Evolutionary conservation across 1,140 invertebrate species (phyloP).

Genomic region (Rhynchophorus ferrugineus): DNA sequence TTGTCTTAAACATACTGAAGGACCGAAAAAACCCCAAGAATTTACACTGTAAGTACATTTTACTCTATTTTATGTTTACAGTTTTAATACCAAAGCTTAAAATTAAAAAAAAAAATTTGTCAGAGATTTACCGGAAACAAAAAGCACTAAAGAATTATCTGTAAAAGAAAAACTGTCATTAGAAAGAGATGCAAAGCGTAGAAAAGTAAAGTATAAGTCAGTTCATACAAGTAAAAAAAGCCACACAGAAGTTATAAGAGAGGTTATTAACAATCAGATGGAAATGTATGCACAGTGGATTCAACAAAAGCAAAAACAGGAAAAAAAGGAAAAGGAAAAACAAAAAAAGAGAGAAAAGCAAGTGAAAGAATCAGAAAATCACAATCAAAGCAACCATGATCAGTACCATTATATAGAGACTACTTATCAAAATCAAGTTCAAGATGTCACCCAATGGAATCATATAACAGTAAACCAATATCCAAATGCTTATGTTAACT

Average conservation of each 20-base stretch:
- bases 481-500: not conserved
- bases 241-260: slow-evolving; percentile 53
- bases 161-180: slow-evolving; percentile 47
- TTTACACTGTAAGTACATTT: slow-evolving; percentile 37
- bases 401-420: slow-evolving; percentile 6
- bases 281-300: slow-evolving; percentile 32
- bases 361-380: slow-evolving; percentile 2
- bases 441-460: slow-evolving; percentile 4
- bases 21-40: slow-evolving; percentile 32
- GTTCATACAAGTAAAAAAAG: slow-evolving; percentile 58
- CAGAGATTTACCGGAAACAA: slow-evolving; percentile 12
- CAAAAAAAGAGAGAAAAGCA: slow-evolving; percentile 7
- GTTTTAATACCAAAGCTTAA: no score
- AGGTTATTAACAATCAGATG: slow-evolving; percentile 54
- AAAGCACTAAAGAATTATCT: slow-evolving; percentile 27
- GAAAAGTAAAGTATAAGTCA: slow-evolving; percentile 53
- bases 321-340: slow-evolving; percentile 11
- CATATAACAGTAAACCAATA: not conserved
- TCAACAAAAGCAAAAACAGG: slow-evolving; percentile 16
- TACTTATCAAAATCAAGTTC: slow-evolving; percentile 5
- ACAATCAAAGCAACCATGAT: not conserved
- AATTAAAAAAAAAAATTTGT: no score
- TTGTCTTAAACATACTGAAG: slow-evolving; percentile 40
- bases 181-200: slow-evolving; percentile 54
- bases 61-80: no score